Evolutionary conservation across 1,140 invertebrate genomes (phyloP).

Genomic region (Lepidostoma basale): DNA sequence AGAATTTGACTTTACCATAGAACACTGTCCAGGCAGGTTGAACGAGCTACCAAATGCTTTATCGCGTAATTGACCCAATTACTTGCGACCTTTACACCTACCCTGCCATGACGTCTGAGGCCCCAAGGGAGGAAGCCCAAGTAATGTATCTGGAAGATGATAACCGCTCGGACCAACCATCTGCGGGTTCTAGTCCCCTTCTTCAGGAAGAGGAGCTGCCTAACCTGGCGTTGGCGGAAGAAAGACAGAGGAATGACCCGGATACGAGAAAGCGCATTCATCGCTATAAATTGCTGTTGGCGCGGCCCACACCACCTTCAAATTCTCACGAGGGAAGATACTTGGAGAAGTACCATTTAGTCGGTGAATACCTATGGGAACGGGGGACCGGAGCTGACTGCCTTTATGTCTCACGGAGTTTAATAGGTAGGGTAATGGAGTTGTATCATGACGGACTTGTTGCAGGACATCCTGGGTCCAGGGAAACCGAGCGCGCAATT

Average conservation of each 20-base stretch:
- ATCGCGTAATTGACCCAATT: not conserved
- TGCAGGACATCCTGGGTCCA: not conserved
- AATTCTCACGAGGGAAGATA: not conserved
- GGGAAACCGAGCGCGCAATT: not conserved
- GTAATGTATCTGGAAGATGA: not conserved
- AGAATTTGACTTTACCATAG: conserved; percentile 8
- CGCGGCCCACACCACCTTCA: not conserved
- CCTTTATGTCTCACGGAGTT: not conserved
- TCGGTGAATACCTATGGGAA: not conserved
- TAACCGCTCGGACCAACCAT: not conserved
- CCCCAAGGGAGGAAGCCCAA: not conserved
- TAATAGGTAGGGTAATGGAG: not conserved
- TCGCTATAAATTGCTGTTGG: not conserved
- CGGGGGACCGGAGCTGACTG: too few species aligned
- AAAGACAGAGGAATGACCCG: not conserved
- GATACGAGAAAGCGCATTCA: not conserved
- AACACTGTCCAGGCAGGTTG: not conserved
- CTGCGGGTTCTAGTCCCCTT: not conserved
- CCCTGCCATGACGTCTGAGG: too few species aligned
- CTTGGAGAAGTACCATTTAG: not conserved
- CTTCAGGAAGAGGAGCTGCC: not conserved
- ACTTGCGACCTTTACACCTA: not conserved
- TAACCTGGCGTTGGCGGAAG: not conserved
- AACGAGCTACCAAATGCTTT: conserved; percentile 11
- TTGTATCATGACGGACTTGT: not conserved